Conservation (phyloP, 2,888 invertebrate genomes). For the Limnephilus lunatus region DNA sequence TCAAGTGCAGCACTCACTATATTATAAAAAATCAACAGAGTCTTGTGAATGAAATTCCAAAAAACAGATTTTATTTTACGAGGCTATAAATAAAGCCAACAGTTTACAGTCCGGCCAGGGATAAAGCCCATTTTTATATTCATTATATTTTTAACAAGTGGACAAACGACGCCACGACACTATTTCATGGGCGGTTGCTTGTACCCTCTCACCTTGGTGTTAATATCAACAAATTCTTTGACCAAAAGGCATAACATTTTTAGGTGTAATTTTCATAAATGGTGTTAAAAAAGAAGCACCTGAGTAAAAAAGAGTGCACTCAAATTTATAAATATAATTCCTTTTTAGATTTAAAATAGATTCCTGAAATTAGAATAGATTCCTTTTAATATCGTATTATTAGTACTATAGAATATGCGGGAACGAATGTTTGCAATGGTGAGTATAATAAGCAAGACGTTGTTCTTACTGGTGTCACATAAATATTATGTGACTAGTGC, state of each 20-base stretch:
- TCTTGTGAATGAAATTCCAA: constrained; percentile 66
- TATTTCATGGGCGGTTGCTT: constrained; percentile 59
- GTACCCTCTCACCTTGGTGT: constrained; percentile 55
- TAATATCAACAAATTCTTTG: constrained; percentile 65
- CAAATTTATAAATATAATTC: neutral
- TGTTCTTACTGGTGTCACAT: too few species aligned
- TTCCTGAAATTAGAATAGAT: too few species aligned
- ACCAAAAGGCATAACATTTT: constrained; percentile 42
- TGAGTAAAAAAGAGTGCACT: neutral
- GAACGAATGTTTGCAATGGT: too few species aligned
- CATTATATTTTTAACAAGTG: constrained; percentile 66
- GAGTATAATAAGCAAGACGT: too few species aligned
- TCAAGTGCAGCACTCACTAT: constrained; percentile 56
- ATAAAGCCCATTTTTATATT: constrained; percentile 65
- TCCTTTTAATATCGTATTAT: too few species aligned
- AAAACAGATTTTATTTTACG: constrained; percentile 62
- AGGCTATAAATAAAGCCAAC: constrained; percentile 63
- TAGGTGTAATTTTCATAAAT: constrained; percentile 39
- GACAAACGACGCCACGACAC: constrained; percentile 63
- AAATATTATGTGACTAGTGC: too few species aligned
- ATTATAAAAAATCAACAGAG: constrained; percentile 64
- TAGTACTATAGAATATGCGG: too few species aligned
- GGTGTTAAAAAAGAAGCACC: neutral
- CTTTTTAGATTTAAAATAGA: too few species aligned
- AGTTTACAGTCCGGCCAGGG: constrained; percentile 60